Conservation (phyloP, 2,888 invertebrate species). For the Synergus itoensis region DNA sequence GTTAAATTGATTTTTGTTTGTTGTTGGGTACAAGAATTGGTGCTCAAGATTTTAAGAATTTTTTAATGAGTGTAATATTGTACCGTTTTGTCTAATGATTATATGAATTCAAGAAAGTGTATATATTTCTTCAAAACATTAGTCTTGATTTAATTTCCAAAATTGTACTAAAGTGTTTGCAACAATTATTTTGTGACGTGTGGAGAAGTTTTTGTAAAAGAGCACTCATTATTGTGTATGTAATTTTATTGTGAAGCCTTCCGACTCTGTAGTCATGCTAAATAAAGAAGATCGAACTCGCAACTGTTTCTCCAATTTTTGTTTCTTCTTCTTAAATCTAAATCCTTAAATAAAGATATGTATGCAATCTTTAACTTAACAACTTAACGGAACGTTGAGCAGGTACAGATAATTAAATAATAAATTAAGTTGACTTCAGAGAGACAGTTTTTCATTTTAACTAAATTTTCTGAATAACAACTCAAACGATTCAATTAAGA, state of each 20-base stretch:
- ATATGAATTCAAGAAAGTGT: not conserved
- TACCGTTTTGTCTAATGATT: not conserved
- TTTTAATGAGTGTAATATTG: not conserved
- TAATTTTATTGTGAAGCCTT: conserved; percentile 41
- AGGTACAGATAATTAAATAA: not conserved
- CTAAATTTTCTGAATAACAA: not conserved
- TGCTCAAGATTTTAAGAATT: not conserved
- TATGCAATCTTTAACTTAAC: not conserved
- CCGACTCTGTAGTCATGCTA: conserved; percentile 31
- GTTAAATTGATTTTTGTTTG: conserved; percentile 25
- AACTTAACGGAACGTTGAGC: not conserved
- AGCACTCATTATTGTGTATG: conserved; percentile 31
- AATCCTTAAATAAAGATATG: too few relatives aligned
- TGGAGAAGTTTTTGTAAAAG: conserved; percentile 14
- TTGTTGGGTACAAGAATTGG: conserved; percentile 9
- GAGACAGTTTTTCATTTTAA: not conserved
- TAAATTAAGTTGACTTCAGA: not conserved
- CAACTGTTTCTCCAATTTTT: not conserved
- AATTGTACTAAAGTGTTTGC: not conserved
- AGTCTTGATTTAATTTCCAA: not conserved
- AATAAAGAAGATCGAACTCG: conserved; percentile 35
- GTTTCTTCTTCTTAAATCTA: not conserved
- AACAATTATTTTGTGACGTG: not conserved
- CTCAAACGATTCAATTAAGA: not conserved
- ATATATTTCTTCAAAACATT: not conserved